These are phyloP conservation scores for Drosophila nr. medialis DNA, from an alignment of 2,888 invertebrate genomes.

Conservation along the genomic window DNA sequence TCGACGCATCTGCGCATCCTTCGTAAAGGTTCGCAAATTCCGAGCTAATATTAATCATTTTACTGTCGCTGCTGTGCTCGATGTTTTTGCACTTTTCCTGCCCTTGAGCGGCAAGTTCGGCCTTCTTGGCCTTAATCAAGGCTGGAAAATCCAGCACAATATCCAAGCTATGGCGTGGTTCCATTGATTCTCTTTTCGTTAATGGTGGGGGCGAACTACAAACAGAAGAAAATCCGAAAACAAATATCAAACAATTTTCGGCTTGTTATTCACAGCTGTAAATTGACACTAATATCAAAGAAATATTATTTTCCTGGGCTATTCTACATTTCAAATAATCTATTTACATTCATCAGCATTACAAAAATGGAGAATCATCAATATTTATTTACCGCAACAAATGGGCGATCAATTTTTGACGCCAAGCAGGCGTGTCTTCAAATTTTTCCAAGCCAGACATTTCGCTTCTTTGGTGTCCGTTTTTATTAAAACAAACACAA, in stretches of 20 bases:
- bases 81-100: slow-evolving; percentile 1
- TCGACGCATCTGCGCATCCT: not conserved
- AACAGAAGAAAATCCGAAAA: not conserved
- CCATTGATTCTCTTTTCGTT: slow-evolving; percentile 36
- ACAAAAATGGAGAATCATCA: slow-evolving; percentile 2
- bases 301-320: not conserved
- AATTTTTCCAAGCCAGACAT: slow-evolving; percentile 83
- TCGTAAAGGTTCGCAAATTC: not conserved
- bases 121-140: slow-evolving; percentile 33
- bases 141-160: slow-evolving; percentile 72
- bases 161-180: slow-evolving; percentile 72
- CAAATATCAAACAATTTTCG: not conserved
- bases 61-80: not conserved
- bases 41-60: not conserved
- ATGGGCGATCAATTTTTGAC: slow-evolving; percentile 76
- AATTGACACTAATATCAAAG: slow-evolving; percentile 26
- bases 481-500: slow-evolving; percentile 6
- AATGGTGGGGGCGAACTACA: slow-evolving; percentile 39
- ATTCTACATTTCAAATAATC: slow-evolving; percentile 16
- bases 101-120: slow-evolving; percentile 15
- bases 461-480: slow-evolving; percentile 15
- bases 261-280: not conserved
- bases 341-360: slow-evolving; percentile 25
- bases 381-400: slow-evolving; percentile 81
- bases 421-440: slow-evolving; percentile 81